Conservation (phyloP, 2,888 invertebrate genomes). For the Epiblema foenella region DNA sequence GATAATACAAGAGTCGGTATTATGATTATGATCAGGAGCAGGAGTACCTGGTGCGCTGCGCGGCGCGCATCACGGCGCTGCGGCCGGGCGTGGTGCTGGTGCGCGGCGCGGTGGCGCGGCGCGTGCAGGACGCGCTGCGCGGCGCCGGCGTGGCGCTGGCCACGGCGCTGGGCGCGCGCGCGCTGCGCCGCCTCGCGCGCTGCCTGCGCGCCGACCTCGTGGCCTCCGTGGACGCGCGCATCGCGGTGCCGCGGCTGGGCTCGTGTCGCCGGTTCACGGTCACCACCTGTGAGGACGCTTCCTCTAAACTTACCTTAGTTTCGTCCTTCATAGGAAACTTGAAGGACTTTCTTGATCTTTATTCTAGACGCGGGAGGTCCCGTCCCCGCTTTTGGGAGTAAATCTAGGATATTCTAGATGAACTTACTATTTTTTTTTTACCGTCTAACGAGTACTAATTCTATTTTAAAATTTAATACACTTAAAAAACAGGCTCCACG, state of each 20-base stretch:
- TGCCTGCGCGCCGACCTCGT: slow-evolving; percentile 94
- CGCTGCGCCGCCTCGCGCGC: slow-evolving; percentile 87
- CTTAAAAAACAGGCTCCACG: too few species aligned
- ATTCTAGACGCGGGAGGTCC: too few species aligned
- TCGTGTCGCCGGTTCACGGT: slow-evolving; percentile 93
- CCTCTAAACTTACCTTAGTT: too few species aligned
- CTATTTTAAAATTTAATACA: too few species aligned
- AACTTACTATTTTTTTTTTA: too few species aligned
- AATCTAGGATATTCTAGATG: too few species aligned
- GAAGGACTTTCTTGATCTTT: too few species aligned
- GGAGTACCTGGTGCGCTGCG: slow-evolving; percentile 93
- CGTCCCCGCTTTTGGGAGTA: too few species aligned
- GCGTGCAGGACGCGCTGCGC: slow-evolving; percentile 94
- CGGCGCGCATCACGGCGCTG: slow-evolving; percentile 92
- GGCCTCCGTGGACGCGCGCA: slow-evolving; percentile 94
- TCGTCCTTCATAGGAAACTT: too few species aligned
- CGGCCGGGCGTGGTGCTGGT: slow-evolving; percentile 95
- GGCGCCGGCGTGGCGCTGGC: slow-evolving; percentile 91
- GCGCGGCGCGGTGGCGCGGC: slow-evolving; percentile 92
- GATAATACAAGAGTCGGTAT: too few species aligned
- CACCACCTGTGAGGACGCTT: slow-evolving; percentile 72
- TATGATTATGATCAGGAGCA: slow-evolving; percentile 86
- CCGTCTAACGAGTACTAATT: too few species aligned
- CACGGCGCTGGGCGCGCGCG: slow-evolving; percentile 89
- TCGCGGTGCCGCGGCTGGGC: slow-evolving; percentile 92